Evolutionary conservation across 2,113 vertebrate species (phyloP).

Genomic region (Chaetops frenatus): DNA sequence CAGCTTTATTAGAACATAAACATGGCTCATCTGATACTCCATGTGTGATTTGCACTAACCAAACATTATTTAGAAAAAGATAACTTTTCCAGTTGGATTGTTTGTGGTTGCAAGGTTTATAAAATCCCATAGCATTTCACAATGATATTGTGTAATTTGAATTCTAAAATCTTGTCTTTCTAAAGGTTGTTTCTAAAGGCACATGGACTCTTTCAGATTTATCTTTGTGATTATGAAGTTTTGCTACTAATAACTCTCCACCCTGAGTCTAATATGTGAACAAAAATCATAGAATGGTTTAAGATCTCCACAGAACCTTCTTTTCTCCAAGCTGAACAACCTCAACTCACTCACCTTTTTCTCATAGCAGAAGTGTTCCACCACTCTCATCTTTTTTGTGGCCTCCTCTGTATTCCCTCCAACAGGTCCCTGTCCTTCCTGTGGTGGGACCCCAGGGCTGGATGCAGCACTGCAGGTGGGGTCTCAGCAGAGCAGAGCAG

Average conservation of each 20-base stretch:
- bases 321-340: not conserved
- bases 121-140: not conserved
- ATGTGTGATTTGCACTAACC: not conserved
- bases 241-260: not conserved
- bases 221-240: not conserved
- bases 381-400: not conserved
- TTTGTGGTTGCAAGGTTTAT: not conserved
- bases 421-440: accelerated
- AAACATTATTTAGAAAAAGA: not conserved
- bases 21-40: not conserved
- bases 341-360: not conserved
- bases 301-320: not conserved
- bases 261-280: not conserved
- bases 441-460: not conserved
- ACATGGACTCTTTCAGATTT: not conserved
- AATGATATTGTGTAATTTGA: not conserved
- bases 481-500: not conserved
- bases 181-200: not conserved
- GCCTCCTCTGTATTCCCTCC: accelerated
- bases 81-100: not conserved
- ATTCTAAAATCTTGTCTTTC: not conserved
- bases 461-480: not conserved
- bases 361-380: accelerated
- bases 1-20: not conserved
- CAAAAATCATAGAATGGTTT: not conserved